Conservation (phyloP, 2,888 invertebrate species). For the Ischnura elegans region DNA sequence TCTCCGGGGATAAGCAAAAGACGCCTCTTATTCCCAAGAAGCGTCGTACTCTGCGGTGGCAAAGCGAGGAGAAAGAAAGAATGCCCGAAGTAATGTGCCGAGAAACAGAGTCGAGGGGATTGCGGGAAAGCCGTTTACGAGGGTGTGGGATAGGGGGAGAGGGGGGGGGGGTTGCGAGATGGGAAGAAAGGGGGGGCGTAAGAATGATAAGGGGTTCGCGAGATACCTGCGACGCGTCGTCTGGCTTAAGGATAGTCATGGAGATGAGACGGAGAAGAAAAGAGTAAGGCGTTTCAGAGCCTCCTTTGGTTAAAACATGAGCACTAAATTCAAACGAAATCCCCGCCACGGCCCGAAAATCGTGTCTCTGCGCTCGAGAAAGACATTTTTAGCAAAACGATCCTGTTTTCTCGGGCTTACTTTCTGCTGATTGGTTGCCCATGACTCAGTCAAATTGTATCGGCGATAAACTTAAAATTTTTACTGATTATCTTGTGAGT, state of each 20-base stretch:
- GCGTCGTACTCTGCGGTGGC: too few species aligned
- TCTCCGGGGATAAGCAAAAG: too few species aligned
- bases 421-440: neutral
- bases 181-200: too few species aligned
- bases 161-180: too few species aligned
- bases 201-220: too few species aligned
- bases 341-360: neutral
- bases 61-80: neutral
- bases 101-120: neutral
- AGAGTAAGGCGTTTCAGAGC: neutral
- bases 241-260: neutral
- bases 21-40: too few species aligned
- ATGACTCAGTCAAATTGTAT: too few species aligned
- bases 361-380: neutral
- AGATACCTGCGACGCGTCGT: neutral
- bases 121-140: neutral
- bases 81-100: neutral
- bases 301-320: neutral
- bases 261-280: neutral
- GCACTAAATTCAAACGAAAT: neutral
- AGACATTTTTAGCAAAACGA: neutral
- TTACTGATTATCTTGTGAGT: too few species aligned
- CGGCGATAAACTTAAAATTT: too few species aligned
- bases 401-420: neutral
- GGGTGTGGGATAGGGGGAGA: neutral